These are phyloP conservation scores for Ichneumoninae sp. DNA, from an alignment of 2,888 invertebrate genomes.

Conservation along the genomic window DNA sequence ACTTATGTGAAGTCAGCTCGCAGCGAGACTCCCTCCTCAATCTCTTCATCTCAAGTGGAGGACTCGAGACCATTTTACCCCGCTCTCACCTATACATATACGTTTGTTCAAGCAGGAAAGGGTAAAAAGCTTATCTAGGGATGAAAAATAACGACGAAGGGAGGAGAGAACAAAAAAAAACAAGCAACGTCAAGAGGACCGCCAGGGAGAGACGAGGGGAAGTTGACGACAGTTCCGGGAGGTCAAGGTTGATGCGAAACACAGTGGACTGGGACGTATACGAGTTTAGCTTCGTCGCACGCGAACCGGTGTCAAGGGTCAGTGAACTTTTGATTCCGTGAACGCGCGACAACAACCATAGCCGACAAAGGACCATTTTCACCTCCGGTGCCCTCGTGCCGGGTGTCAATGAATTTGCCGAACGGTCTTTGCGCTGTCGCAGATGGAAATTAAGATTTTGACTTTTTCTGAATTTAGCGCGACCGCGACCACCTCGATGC, in stretches of 20 bases:
- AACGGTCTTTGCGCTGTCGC: background rate
- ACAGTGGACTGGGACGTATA: slow-evolving; percentile 5
- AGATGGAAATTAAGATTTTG: background rate
- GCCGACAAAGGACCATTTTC: slow-evolving; percentile 20
- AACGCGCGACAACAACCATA: slow-evolving; percentile 3
- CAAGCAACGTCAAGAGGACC: background rate
- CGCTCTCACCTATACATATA: background rate
- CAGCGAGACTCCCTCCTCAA: no score
- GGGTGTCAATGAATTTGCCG: background rate
- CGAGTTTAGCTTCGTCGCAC: slow-evolving; percentile 34
- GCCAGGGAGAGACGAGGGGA: background rate
- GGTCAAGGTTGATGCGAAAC: slow-evolving; percentile 75
- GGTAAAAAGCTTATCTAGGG: background rate
- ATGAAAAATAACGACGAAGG: background rate
- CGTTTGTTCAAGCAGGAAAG: background rate
- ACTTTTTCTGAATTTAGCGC: background rate
- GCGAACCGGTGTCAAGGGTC: slow-evolving; percentile 69
- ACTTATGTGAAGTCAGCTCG: no score
- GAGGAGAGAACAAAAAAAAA: slow-evolving; percentile 5
- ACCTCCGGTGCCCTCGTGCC: background rate
- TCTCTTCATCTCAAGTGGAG: no score
- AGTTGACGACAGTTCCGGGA: slow-evolving; percentile 33
- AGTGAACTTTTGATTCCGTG: slow-evolving; percentile 66
- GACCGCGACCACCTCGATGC: background rate
- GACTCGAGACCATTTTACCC: no score